phyloP scores from a whole-genome alignment of 2,113 vertebrate genomes.

The Saimiri boliviensis region DNA sequence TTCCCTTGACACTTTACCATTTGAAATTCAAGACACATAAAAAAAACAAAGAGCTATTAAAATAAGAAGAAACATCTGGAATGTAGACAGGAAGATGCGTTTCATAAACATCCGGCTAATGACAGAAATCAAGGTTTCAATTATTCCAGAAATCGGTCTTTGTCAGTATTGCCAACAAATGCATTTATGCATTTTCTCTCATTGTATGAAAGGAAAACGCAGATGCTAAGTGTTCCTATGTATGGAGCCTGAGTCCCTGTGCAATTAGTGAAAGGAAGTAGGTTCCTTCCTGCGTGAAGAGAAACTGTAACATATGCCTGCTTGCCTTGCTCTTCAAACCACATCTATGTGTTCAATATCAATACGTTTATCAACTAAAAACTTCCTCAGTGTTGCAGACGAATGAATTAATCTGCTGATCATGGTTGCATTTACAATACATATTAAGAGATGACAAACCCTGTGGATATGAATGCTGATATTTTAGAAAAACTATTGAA shows the following conservation, averaged over 20 bases:
- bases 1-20: slow-evolving; percentile 18
- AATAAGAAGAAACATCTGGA: slow-evolving; percentile 30
- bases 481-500: neutral
- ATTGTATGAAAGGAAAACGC: neutral
- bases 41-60: slow-evolving; percentile 30
- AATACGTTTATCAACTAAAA: neutral
- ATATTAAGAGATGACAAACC: neutral
- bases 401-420: neutral
- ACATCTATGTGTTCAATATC: no score
- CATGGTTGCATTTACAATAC: neutral
- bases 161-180: neutral
- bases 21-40: neutral
- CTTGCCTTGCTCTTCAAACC: neutral
- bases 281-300: neutral
- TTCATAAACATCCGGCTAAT: slow-evolving; percentile 15
- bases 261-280: neutral
- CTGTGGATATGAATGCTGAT: neutral
- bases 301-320: neutral
- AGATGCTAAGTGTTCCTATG: neutral
- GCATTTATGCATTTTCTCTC: neutral
- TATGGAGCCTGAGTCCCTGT: neutral
- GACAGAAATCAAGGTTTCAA: slow-evolving; percentile 42
- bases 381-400: neutral
- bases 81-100: neutral
- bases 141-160: slow-evolving; percentile 1